phyloP scores from a whole-genome alignment of 2,797 vertebrate species.

The Urosaurus nigricauda region DNA sequence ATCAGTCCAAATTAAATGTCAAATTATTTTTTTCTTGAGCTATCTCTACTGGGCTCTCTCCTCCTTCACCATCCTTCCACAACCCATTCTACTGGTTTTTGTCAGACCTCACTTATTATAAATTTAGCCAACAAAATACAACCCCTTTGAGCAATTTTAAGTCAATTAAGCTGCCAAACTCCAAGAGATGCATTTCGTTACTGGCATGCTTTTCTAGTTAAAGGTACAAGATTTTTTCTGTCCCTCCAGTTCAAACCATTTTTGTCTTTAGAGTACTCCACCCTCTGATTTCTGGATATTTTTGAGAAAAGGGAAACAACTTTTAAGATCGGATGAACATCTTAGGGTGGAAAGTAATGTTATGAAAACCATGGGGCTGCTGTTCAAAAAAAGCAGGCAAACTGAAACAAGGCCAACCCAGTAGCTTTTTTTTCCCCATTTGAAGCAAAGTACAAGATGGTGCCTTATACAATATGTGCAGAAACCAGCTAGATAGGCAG shows the following conservation, averaged over 20 bases:
- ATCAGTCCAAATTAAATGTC: constrained; percentile 61
- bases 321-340: background rate
- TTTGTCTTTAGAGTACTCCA: background rate
- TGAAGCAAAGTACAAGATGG: background rate
- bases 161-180: constrained; percentile 61
- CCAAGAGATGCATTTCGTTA: constrained; percentile 45
- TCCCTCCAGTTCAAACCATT: background rate
- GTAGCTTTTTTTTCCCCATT: background rate
- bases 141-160: constrained; percentile 59
- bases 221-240: constrained; percentile 4
- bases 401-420: background rate
- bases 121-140: constrained; percentile 41
- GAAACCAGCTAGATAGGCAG: background rate
- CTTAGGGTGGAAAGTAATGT: background rate
- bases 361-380: background rate
- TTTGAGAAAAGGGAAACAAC: background rate
- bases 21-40: constrained; percentile 63
- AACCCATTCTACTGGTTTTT: constrained; percentile 59
- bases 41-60: constrained; percentile 43
- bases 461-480: background rate
- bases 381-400: background rate
- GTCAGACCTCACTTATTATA: constrained; percentile 51
- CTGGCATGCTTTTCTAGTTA: constrained; percentile 37
- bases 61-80: background rate
- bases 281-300: background rate